Evolutionary conservation across 1,140 invertebrate genomes (phyloP), one percentile per base, ranked within the genome.

Genomic region (Lucilia cuprina): DNA sequence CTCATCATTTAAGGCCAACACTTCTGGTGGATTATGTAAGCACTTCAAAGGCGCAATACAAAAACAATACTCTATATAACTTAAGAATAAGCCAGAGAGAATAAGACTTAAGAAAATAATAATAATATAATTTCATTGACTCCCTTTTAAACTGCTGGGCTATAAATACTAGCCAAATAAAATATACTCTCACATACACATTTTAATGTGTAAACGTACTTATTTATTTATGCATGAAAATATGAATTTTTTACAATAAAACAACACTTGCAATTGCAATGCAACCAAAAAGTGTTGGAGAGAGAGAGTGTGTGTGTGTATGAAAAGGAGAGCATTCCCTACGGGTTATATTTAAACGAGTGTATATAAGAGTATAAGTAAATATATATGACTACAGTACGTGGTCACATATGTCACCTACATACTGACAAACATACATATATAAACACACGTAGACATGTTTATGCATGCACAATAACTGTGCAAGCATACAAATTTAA

Each of bases 361-460:
- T 5, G 3, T 41, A 41, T 41, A 10, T 41, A 41, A 10, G 41
- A 41, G 41, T 41, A 41, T 30, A 3, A 30, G 25, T 30, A 30
- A 30, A 30, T 30, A 30, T 41, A 41, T 41, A 41, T 41, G 41
- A 41, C 7, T 41, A 41, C 10, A 41, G 41, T 41, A 41, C 41
- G 41, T 70, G 65, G 65, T 70, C 21, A 70, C 65, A 70, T 70
- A 70, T 70, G 65, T 70, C 65, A 70, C 65, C 65, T 70, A 70
- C 7, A 21, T 21, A 65, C n/a, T 17, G 2, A 49, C 13, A 49
- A 2, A 49, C 9, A 49, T 12, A 14, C 49, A 49, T 14, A 1
- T 14, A 55, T 55, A 41, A 41, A 55, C 50, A 55, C 65, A 21
- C 19, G n/a, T 21, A 70, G 14, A 60, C 55, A 60, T 60, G n/a